Percentiles rank a stretch among this genome's conserved stretches.
Evolutionary conservation across 2,888 invertebrate genomes (phyloP).

Genomic region (Philopedon plagiatum): DNA sequence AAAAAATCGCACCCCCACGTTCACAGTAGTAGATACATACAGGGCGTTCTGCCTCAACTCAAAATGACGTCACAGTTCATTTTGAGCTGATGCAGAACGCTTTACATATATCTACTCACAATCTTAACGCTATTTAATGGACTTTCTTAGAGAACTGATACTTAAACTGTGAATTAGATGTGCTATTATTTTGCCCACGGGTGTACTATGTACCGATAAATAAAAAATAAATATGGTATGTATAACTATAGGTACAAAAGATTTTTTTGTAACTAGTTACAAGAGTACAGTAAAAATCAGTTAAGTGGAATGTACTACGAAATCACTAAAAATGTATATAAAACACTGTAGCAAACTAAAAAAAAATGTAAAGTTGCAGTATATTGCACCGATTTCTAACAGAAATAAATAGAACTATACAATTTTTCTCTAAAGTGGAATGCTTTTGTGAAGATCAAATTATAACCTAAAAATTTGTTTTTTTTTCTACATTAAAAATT

Average conservation of each 20-base stretch:
- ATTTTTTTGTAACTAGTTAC: constrained; percentile 26
- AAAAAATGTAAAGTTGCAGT: constrained; percentile 5
- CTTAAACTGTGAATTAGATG: neutral
- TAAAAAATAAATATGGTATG: constrained; percentile 41
- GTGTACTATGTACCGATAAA: constrained; percentile 33
- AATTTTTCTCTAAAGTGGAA: constrained; percentile 46
- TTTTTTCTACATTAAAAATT: no score
- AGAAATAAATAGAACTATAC: constrained; percentile 51
- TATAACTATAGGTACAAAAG: constrained; percentile 26
- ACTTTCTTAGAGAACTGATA: no score
- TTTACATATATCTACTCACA: no score
- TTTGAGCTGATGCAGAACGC: no score
- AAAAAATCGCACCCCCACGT: no score
- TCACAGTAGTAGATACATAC: no score
- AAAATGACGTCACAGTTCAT: no score
- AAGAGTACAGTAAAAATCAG: constrained; percentile 12
- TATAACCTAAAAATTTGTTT: constrained; percentile 11
- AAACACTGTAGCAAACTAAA: constrained; percentile 1
- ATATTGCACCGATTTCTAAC: constrained; percentile 38
- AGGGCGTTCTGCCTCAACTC: no score
- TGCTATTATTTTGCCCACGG: neutral
- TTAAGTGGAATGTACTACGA: constrained; percentile 27
- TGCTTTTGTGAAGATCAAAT: constrained; percentile 4
- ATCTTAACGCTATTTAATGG: no score
- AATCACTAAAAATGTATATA: constrained; percentile 5